Evolutionary conservation across 1,140 invertebrate genomes (phyloP).

Genomic region (Cydia strobilella): DNA sequence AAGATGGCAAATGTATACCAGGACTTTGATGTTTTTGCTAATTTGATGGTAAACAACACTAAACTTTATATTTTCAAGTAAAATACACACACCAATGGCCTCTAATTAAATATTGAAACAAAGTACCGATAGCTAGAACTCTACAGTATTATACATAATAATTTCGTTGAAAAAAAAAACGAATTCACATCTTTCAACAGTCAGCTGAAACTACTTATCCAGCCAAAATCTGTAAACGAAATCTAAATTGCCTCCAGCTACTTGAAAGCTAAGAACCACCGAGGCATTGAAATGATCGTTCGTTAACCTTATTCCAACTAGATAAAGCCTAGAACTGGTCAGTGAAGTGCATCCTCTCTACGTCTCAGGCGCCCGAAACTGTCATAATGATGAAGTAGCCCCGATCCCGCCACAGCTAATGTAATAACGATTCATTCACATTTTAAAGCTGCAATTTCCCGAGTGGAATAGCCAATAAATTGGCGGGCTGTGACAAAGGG

Average conservation of each 20-base stretch:
- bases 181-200: neutral
- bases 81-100: too few relatives aligned
- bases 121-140: too few relatives aligned
- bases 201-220: conserved; percentile 6
- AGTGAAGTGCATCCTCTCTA: neutral
- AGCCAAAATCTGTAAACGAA: conserved; percentile 1
- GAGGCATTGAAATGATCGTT: neutral
- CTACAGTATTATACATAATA: neutral
- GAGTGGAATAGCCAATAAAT: conserved; percentile 32
- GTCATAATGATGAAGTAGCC: conserved; percentile 20
- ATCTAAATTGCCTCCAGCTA: conserved; percentile 5
- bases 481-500: conserved; percentile 20
- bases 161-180: neutral
- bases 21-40: too few relatives aligned
- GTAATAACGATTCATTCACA: conserved; percentile 32
- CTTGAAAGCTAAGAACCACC: neutral
- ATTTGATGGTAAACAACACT: too few relatives aligned
- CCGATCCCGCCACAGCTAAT: conserved; percentile 19
- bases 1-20: too few relatives aligned
- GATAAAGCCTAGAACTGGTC: neutral
- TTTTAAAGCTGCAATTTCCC: conserved; percentile 32
- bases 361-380: neutral
- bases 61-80: too few relatives aligned
- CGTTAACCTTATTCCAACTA: neutral
- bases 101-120: too few relatives aligned